These are phyloP conservation scores for Myotis davidii DNA, from an alignment of 2,113 vertebrate genomes.

Conservation along the genomic window DNA sequence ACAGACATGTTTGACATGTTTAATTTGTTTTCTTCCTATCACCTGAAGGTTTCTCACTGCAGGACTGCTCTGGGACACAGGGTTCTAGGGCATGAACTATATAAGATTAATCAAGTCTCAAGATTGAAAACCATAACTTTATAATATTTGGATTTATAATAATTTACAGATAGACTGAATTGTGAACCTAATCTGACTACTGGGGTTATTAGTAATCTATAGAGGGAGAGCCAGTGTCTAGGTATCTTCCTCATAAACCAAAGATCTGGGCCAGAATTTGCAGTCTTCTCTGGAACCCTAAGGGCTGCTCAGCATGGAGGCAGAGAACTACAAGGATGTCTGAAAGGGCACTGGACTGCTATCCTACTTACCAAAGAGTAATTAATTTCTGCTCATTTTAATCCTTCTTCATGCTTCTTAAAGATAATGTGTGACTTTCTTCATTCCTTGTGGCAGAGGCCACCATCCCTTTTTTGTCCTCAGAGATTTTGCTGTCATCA, in stretches of 20 bases:
- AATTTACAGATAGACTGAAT: neutral
- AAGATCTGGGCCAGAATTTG: neutral
- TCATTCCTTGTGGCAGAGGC: neutral
- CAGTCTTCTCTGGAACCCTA: neutral
- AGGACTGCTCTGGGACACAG: neutral
- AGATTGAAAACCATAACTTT: neutral
- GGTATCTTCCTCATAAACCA: neutral
- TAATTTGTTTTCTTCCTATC: slow-evolving; percentile 12
- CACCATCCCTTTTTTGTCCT: neutral
- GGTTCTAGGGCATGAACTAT: neutral
- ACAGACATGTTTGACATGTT: neutral
- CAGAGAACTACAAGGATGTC: neutral
- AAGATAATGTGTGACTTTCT: neutral
- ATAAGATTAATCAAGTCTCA: neutral
- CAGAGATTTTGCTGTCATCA: neutral
- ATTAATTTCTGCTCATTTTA: neutral
- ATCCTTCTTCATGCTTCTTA: neutral
- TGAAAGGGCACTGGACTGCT: neutral
- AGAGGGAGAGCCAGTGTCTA: neutral
- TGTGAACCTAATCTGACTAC: neutral
- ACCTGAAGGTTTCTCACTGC: neutral
- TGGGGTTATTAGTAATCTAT: neutral
- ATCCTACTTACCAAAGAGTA: neutral
- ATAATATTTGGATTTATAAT: neutral
- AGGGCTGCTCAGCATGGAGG: neutral